Conservation (phyloP, 2,113 vertebrate species). For the Thunnus thynnus region DNA sequence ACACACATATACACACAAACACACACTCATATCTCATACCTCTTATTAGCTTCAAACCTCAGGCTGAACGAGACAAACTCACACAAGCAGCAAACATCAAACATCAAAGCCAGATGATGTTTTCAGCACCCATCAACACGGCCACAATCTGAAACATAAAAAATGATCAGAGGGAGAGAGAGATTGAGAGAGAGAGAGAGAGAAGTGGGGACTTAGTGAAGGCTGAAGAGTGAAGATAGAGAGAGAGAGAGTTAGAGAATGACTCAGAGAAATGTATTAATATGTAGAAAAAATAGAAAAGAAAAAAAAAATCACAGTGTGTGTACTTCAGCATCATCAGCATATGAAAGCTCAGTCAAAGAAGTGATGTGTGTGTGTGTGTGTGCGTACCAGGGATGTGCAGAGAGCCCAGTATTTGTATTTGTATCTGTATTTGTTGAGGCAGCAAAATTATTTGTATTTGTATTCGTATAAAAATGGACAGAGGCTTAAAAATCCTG, state of each 20-base stretch:
- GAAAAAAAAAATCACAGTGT: not conserved
- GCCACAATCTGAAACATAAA: constrained; percentile 40
- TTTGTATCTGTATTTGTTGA: too few species aligned
- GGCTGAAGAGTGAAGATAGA: not conserved
- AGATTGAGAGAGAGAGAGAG: not conserved
- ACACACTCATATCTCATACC: not conserved
- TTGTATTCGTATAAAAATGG: too few species aligned
- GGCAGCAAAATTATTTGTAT: too few species aligned
- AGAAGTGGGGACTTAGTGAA: not conserved
- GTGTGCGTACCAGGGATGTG: not conserved
- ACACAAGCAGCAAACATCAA: constrained; percentile 53
- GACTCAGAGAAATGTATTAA: constrained; percentile 18
- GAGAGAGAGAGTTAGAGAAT: not conserved
- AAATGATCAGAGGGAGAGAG: constrained; percentile 47
- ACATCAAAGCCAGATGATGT: constrained; percentile 60
- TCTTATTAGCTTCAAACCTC: constrained; percentile 52
- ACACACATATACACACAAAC: not conserved
- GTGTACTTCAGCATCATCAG: not conserved
- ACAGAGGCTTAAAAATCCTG: too few species aligned
- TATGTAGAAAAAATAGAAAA: not conserved
- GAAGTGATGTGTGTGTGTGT: not conserved
- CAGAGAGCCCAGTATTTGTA: too few species aligned
- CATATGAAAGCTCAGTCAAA: constrained; percentile 12
- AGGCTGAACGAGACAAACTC: constrained; percentile 54
- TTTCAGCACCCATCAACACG: constrained; percentile 53